Conservation (phyloP, 2,888 invertebrate genomes). For the Megalurothrips usitatus region DNA sequence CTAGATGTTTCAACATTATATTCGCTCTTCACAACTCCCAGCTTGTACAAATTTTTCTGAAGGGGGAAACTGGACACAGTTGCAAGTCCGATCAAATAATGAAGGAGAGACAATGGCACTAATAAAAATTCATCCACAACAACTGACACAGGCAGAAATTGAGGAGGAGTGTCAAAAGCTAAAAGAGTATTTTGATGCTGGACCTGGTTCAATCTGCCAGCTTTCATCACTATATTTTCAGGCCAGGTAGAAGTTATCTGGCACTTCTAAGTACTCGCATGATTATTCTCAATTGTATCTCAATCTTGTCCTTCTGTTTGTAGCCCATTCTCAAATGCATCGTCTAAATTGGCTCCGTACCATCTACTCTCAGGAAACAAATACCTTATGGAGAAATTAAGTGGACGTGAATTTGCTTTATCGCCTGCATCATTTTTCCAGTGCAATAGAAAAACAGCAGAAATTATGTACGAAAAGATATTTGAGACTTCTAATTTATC, state of each 20-base stretch:
- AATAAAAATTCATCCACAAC: slow-evolving; percentile 52
- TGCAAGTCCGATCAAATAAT: slow-evolving; percentile 51
- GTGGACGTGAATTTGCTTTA: slow-evolving; percentile 65
- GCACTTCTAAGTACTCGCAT: not conserved
- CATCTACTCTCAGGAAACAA: slow-evolving; percentile 45
- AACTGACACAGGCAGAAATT: slow-evolving; percentile 59
- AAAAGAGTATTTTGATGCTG: slow-evolving; percentile 61
- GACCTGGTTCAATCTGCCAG: slow-evolving; percentile 54
- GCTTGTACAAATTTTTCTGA: slow-evolving; percentile 76
- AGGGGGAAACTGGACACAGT: slow-evolving; percentile 52
- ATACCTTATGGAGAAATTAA: slow-evolving; percentile 48
- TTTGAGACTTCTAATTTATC: slow-evolving; percentile 65
- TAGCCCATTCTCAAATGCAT: slow-evolving; percentile 43
- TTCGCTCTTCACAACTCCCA: slow-evolving; percentile 60
- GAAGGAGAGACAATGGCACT: slow-evolving; percentile 77
- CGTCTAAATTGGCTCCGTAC: slow-evolving; percentile 43
- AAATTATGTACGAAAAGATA: slow-evolving; percentile 75
- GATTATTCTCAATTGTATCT: not conserved
- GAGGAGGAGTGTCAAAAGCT: slow-evolving; percentile 58
- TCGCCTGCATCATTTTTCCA: slow-evolving; percentile 82
- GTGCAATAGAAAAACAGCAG: slow-evolving; percentile 70
- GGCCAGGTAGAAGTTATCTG: slow-evolving; percentile 45
- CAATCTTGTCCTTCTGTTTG: slow-evolving; percentile 27
- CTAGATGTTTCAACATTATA: slow-evolving; percentile 61
- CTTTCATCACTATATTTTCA: slow-evolving; percentile 71